Percentiles rank a stretch among this genome's conserved stretches.
Evolutionary conservation across 2,888 invertebrate genomes (phyloP).

Genomic region (Euclidia mi): DNA sequence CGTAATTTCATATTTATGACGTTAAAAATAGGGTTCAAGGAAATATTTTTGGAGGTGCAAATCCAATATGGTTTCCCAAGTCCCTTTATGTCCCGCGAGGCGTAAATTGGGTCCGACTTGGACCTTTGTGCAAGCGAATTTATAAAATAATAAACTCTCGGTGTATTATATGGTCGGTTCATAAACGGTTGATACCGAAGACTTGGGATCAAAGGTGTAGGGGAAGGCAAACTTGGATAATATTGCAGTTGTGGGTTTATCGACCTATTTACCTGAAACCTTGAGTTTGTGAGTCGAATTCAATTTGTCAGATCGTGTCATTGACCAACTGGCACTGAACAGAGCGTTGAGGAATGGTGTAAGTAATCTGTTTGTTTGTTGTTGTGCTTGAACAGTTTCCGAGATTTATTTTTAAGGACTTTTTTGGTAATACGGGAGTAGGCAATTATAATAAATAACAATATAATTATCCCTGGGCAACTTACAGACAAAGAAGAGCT

Average conservation of each 20-base stretch:
- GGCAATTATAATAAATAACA: too few species aligned
- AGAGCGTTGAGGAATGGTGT: background rate
- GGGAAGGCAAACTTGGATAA: constrained; percentile 43
- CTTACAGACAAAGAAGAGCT: too few species aligned
- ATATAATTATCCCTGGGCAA: too few species aligned
- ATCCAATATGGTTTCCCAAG: constrained; percentile 35
- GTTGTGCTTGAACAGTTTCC: too few species aligned
- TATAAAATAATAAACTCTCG: constrained; percentile 57
- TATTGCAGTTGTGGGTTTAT: constrained; percentile 30
- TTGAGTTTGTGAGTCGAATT: constrained; percentile 20
- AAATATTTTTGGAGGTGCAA: constrained; percentile 18
- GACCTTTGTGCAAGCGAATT: constrained; percentile 59
- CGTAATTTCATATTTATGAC: constrained; percentile 18
- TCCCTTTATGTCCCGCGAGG: constrained; percentile 59
- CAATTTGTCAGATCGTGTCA: constrained; percentile 29
- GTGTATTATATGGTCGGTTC: constrained; percentile 44
- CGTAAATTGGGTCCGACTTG: constrained; percentile 63
- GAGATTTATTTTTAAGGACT: too few species aligned
- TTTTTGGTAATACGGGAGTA: too few species aligned
- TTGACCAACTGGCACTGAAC: background rate
- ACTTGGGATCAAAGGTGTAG: constrained; percentile 43
- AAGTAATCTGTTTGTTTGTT: too few species aligned
- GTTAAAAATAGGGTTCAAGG: constrained; percentile 21
- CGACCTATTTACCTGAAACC: constrained; percentile 8
- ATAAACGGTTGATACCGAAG: constrained; percentile 52